These are phyloP conservation scores for Proteles cristata DNA, from an alignment of 2,113 vertebrate genomes.

Conservation along the genomic window DNA sequence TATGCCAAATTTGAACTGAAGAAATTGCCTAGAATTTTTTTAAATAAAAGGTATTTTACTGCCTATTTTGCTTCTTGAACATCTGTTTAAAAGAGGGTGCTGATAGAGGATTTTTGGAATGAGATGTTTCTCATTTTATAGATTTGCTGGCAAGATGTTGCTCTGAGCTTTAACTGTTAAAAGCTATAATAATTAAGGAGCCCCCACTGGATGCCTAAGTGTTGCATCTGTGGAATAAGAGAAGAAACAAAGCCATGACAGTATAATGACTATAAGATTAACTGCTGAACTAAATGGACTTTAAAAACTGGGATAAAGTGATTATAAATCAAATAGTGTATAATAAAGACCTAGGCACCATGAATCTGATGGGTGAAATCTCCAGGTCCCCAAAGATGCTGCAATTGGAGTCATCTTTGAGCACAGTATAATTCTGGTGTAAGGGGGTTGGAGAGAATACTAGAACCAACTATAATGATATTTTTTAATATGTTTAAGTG, in stretches of 20 bases:
- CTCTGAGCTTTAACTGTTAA: background rate
- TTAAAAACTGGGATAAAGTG: background rate
- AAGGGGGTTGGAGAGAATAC: background rate
- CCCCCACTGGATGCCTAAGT: background rate
- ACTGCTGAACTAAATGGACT: background rate
- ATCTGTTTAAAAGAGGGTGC: background rate
- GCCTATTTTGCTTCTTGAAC: background rate
- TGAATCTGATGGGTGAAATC: background rate
- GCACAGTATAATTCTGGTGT: background rate
- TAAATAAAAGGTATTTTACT: background rate
- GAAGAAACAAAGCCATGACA: background rate
- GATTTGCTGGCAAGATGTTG: background rate
- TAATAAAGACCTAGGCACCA: background rate
- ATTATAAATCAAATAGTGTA: background rate
- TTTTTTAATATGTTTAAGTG: background rate
- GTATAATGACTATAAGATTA: background rate
- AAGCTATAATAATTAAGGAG: background rate
- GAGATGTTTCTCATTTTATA: background rate
- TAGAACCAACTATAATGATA: background rate
- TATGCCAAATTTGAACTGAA: slow-evolving; percentile 26
- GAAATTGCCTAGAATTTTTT: background rate
- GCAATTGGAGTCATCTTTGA: background rate
- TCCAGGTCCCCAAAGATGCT: background rate
- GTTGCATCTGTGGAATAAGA: background rate
- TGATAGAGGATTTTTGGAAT: background rate